Base-by-base conservation (phyloP, 1,140 invertebrate genomes). In the Macrobrachium nipponense region DNA sequence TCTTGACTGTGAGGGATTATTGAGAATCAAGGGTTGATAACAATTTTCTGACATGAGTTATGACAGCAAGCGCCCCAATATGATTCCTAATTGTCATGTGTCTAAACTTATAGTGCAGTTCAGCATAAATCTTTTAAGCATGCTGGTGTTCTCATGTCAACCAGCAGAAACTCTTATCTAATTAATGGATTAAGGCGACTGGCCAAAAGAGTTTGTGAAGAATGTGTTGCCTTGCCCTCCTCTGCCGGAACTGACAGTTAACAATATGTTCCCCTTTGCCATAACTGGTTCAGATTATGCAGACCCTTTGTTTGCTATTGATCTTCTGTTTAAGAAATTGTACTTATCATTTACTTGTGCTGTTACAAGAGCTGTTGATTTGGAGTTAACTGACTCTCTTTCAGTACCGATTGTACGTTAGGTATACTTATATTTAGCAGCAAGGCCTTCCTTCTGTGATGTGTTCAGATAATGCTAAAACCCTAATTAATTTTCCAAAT, bases 401-500 rank as follows among this genome's bases (percentile, higher is more conserved):
- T 82, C n/a, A 17, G 15, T 14, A 44, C 27, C 44, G 80, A 68
- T n/a, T 80, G 76, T 81, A 72, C 59, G 10, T 58, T 84, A 15
- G 70, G 76, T 44, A 64, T 64, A 14, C 43, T 15, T 44, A 76
- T 80, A 60, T 86, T 86, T 68, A n/a, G 51, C 51, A 11, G 80
- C 10, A 59, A 17, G 60, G 78, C 18, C 36, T 82, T 68, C 80
- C 80, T 61, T 81, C 80, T 70, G n/a, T 81, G 15, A 80, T 83
- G 5, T 80, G 83, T 10, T 80, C 84, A 64, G 62, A 86, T 86
- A 84, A 82, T 73, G 84, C 78, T 18, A 80, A 81, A 43, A 86
- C 84, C 36, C 83, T 84, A 60, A 51, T 73, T 61, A 51, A 60
- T 64, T 59, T 64, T 61, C 58, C 60, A 17, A 7, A 83, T 36